A percentile compares a stretch with the other conserved stretches of the same genome.
Evolutionary conservation across 2,797 vertebrate species (phyloP).

Genomic region (Ctenosaura bakeri): DNA sequence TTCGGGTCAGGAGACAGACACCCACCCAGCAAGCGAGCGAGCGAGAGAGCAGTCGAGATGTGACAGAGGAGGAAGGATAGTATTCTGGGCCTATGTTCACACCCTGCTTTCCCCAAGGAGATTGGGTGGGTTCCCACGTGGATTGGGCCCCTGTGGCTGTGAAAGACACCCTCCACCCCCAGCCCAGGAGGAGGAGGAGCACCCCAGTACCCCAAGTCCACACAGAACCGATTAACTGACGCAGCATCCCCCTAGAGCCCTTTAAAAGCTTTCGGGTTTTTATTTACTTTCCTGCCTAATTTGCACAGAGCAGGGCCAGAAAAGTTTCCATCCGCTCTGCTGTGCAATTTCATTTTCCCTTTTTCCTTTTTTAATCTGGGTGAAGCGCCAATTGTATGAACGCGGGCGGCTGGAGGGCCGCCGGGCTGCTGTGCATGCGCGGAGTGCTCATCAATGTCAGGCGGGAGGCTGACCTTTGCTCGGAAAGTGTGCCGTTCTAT

Average conservation of each 20-base stretch:
- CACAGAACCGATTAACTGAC: neutral
- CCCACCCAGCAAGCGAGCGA: too few relatives aligned
- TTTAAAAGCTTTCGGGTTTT: conserved; percentile 42
- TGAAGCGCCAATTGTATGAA: conserved; percentile 7
- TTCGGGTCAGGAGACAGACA: neutral
- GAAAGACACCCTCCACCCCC: too few relatives aligned
- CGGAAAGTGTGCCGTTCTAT: conserved; percentile 47
- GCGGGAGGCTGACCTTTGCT: conserved; percentile 33
- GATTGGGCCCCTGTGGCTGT: neutral
- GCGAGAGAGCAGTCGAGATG: too few relatives aligned
- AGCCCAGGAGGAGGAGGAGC: neutral
- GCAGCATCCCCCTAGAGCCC: conserved; percentile 40
- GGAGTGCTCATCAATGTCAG: conserved; percentile 43
- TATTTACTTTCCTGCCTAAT: conserved; percentile 54
- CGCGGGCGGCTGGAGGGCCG: neutral
- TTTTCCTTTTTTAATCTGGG: neutral
- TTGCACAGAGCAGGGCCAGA: conserved; percentile 47
- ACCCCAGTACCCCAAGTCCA: neutral
- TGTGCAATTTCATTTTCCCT: conserved; percentile 28
- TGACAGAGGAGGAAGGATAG: too few relatives aligned
- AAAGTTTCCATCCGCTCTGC: conserved; percentile 39
- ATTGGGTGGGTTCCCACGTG: neutral
- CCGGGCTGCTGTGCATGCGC: neutral
- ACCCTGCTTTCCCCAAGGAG: neutral
- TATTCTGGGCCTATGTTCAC: too few relatives aligned